Evolutionary conservation across 2,888 invertebrate genomes (phyloP).

Genomic region (Palloptera scutellata): DNA sequence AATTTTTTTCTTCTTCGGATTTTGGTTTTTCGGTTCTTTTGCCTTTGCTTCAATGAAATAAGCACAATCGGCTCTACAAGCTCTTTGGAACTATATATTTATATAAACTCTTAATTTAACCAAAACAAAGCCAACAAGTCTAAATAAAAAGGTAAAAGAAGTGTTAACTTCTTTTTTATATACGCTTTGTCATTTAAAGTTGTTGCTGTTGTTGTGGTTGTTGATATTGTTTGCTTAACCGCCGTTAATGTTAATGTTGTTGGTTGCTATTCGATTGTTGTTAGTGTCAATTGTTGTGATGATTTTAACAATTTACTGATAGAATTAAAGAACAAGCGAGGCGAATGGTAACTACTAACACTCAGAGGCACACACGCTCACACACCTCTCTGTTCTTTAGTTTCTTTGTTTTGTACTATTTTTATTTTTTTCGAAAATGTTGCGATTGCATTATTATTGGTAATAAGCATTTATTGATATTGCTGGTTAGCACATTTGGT

Average conservation of each 20-base stretch:
- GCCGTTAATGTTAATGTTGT: constrained; percentile 48
- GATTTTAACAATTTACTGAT: constrained; percentile 52
- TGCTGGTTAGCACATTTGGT: neutral
- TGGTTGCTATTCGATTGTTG: constrained; percentile 41
- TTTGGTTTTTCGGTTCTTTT: neutral
- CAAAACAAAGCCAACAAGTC: constrained; percentile 42
- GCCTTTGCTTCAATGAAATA: neutral
- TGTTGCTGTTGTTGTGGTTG: constrained; percentile 23
- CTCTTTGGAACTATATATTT: neutral
- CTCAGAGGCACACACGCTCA: too few species aligned
- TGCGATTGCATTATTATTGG: neutral
- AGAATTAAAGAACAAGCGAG: constrained; percentile 49
- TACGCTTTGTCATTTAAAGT: constrained; percentile 23
- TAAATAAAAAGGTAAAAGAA: constrained; percentile 51
- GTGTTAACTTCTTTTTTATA: constrained; percentile 38
- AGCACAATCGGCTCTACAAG: neutral
- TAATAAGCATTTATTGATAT: constrained; percentile 4
- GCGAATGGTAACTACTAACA: constrained; percentile 22
- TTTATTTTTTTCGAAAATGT: too few species aligned
- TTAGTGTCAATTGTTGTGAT: constrained; percentile 50
- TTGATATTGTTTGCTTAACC: constrained; percentile 27
- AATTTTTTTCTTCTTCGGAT: too few species aligned
- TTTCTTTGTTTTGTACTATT: too few species aligned
- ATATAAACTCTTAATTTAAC: neutral
- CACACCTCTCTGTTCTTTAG: too few species aligned